Percentiles rank a stretch among this genome's conserved stretches.
Conservation (phyloP, 1,140 invertebrate genomes). For the Ceratina calcarata region DNA sequence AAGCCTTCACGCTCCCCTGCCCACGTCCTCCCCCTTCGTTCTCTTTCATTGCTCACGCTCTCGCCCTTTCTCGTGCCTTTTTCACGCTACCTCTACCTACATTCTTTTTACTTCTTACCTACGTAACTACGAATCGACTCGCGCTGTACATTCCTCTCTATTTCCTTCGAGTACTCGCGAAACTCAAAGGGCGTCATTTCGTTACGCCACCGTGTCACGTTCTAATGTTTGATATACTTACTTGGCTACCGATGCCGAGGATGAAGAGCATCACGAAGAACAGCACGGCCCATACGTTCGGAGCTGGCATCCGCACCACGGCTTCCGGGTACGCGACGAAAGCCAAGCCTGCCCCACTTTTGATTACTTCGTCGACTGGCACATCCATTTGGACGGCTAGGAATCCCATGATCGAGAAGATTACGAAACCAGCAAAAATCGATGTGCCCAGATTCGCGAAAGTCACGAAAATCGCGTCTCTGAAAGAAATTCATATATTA, state of each 20-base stretch:
- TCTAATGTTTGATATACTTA: slow-evolving; percentile 40
- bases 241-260: slow-evolving; percentile 88
- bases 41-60: background rate
- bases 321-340: slow-evolving; percentile 92
- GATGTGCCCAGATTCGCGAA: slow-evolving; percentile 87
- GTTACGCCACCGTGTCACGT: background rate
- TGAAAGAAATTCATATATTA: slow-evolving; percentile 69
- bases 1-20: slow-evolving; percentile 5
- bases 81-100: background rate
- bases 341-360: slow-evolving; percentile 88
- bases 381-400: slow-evolving; percentile 85
- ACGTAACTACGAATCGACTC: background rate
- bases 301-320: slow-evolving; percentile 87
- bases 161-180: too few relatives aligned
- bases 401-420: slow-evolving; percentile 91
- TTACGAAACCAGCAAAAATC: slow-evolving; percentile 88
- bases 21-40: background rate
- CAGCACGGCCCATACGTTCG: slow-evolving; percentile 89
- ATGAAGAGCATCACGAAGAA: slow-evolving; percentile 93
- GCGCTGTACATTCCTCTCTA: too few relatives aligned
- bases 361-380: slow-evolving; percentile 82
- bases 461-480: slow-evolving; percentile 86
- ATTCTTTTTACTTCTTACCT: background rate
- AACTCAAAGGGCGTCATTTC: background rate
- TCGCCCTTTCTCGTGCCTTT: background rate